phyloP scores from a whole-genome alignment of 2,797 vertebrate species.

The Gobionotothen gibberifrons region DNA sequence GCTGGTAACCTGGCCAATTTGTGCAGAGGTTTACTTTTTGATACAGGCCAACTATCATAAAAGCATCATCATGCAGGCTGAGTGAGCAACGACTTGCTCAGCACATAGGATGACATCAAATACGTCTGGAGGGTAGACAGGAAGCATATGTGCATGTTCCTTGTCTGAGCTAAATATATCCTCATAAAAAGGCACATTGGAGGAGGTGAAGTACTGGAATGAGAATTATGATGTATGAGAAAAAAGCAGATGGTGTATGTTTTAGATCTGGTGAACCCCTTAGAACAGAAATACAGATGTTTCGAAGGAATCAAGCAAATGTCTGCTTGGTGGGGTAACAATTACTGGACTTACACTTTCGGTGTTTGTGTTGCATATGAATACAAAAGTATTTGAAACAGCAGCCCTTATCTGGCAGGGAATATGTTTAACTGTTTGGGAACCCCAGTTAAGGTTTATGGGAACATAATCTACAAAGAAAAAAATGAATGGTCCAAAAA shows the following conservation, averaged over 20 bases:
- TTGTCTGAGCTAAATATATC: constrained; percentile 44
- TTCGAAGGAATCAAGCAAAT: no score
- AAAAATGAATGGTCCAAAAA: no score
- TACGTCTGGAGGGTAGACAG: constrained; percentile 19
- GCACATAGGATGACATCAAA: constrained; percentile 27
- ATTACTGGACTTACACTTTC: not conserved
- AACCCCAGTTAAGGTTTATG: no score
- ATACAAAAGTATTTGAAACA: no score
- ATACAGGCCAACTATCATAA: constrained; percentile 45
- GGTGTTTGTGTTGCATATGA: no score
- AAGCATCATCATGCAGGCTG: constrained; percentile 43
- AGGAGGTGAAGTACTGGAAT: constrained; percentile 12
- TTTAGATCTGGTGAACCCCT: constrained; percentile 1
- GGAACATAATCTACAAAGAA: no score
- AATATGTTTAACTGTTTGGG: no score
- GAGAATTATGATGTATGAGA: constrained; percentile 4
- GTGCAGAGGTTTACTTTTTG: constrained; percentile 60
- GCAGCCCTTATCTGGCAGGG: no score
- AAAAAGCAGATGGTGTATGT: constrained; percentile 22
- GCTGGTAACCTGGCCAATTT: constrained; percentile 63
- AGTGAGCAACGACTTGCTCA: constrained; percentile 38
- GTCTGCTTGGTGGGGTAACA: no score
- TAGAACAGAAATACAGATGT: not conserved
- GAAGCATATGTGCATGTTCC: constrained; percentile 10
- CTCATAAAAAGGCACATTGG: not conserved